Conservation (phyloP, 2,113 vertebrate genomes). For the Podarcis muralis region DNA sequence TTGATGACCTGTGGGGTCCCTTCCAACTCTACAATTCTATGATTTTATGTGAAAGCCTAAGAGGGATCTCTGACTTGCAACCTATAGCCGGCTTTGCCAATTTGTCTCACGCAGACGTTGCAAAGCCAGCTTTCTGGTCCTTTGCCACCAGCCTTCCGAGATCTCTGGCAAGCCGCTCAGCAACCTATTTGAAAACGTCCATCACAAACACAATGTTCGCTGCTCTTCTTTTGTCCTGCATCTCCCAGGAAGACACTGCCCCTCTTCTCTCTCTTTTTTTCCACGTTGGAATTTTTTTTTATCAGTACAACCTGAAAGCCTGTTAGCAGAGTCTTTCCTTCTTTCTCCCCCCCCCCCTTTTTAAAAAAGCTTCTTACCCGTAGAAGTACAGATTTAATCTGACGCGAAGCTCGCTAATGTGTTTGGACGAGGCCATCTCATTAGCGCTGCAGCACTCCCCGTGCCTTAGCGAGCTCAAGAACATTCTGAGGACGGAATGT, state of each 20-base stretch:
- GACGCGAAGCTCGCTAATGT: constrained; percentile 64
- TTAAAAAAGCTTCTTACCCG: constrained; percentile 46
- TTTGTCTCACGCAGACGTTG: background rate
- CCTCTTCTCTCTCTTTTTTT: background rate
- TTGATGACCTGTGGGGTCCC: too few relatives aligned
- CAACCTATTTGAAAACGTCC: background rate
- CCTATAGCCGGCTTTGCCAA: background rate
- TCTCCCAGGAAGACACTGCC: constrained; percentile 12
- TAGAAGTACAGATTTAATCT: constrained; percentile 62
- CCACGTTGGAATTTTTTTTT: constrained; percentile 13
- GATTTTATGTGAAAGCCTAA: too few relatives aligned
- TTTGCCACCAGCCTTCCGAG: constrained; percentile 15
- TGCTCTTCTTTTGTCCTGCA: background rate
- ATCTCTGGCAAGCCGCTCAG: background rate
- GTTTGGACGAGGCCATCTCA: constrained; percentile 54
- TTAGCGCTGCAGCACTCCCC: constrained; percentile 51
- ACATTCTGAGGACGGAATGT: constrained; percentile 47
- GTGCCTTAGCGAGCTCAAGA: constrained; percentile 57
- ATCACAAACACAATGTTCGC: background rate
- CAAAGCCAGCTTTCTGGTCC: background rate
- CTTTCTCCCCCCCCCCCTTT: background rate
- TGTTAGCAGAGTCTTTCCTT: constrained; percentile 45
- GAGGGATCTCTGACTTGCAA: background rate
- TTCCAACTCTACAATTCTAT: too few relatives aligned
- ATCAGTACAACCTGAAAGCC: constrained; percentile 55